These are phyloP conservation scores for Eurytoma californica DNA, from an alignment of 2,888 invertebrate genomes.

Conservation along the genomic window DNA sequence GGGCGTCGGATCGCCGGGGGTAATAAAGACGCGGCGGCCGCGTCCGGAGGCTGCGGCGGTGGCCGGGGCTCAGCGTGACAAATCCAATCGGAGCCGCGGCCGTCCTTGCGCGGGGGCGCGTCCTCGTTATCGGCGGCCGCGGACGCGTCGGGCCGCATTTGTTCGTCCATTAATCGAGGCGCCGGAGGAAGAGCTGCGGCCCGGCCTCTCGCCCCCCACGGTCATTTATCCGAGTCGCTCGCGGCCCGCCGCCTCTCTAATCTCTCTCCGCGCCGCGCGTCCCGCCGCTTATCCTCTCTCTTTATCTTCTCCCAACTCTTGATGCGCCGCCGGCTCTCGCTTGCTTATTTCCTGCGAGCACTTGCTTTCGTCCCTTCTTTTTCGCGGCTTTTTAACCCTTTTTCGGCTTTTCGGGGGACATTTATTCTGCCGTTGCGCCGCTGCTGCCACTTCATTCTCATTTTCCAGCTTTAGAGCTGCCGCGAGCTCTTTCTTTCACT, in stretches of 20 bases:
- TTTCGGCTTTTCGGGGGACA: neutral
- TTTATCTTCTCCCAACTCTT: constrained; percentile 62
- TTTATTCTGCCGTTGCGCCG: too few species aligned
- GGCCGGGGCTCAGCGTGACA: constrained; percentile 44
- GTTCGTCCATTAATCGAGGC: constrained; percentile 51
- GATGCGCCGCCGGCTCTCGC: constrained; percentile 58
- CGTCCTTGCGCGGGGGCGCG: neutral
- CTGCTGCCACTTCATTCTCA: too few species aligned
- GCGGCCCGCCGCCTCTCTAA: constrained; percentile 65
- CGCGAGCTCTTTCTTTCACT: too few species aligned
- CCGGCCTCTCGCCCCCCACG: constrained; percentile 42
- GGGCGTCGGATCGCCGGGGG: constrained; percentile 14
- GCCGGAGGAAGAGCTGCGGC: constrained; percentile 9
- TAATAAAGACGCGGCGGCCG: constrained; percentile 40
- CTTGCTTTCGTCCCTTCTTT: neutral
- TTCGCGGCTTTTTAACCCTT: neutral
- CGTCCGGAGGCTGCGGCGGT: constrained; percentile 1
- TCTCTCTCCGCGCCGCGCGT: constrained; percentile 63
- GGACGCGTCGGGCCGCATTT: constrained; percentile 45
- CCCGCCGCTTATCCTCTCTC: constrained; percentile 61
- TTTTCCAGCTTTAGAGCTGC: too few species aligned
- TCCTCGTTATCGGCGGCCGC: constrained; percentile 22
- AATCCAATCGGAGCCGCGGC: constrained; percentile 31
- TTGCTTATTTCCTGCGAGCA: constrained; percentile 12
- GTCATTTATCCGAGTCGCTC: constrained; percentile 65